Evolutionary conservation across 2,113 vertebrate genomes (phyloP), one percentile per base, ranked within the genome.

Genomic region (Ammospiza caudacuta): DNA sequence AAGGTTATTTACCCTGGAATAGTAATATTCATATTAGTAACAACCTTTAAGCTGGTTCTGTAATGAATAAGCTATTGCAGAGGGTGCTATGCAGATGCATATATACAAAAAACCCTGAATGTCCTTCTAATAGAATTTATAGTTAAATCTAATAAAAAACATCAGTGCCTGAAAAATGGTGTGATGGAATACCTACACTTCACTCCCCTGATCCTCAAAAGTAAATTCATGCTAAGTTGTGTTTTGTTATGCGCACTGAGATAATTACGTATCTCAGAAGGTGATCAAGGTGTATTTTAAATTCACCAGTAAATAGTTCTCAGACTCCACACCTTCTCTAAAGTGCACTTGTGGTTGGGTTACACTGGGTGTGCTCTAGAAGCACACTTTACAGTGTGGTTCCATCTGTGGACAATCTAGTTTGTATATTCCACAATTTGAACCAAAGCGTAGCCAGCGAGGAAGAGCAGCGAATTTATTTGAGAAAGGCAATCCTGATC

Each of bases 211-310:
- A 63, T 35, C 9, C 27, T 8, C 10, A 31, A 74, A 72, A 74
- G 3, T 6, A 68, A 73, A 86, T 64, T 58, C 19, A 41, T 1
- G 0, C 2, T 43, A 44, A 47, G 1, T 1, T 89, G 5, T 4
- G 2, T 29, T 89, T 77, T 58, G 3, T 51, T 70, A 15, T 29
- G 24, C 19, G 20, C 8, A 8, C 8, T 28, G 15, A 29, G 8
- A 77, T 83, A 62, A 70, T 49, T 49, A 43, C 1, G 2, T 37
- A 21, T 49, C n/a, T 83, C 35, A 52, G 44, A 92, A 66, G 6
- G 12, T 15, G 15, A 20, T 51, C 31, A 29, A 41, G 19, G n/a
- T 55, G 4, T 39, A 1, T 43, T 31, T 64, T 72, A 59, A 79
- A 88, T 51, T 79, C 29, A 82, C 3, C 16, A 47, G 5, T 29